phyloP scores from a whole-genome alignment of 2,113 vertebrate genomes.

The Puntigrus tetrazona region DNA sequence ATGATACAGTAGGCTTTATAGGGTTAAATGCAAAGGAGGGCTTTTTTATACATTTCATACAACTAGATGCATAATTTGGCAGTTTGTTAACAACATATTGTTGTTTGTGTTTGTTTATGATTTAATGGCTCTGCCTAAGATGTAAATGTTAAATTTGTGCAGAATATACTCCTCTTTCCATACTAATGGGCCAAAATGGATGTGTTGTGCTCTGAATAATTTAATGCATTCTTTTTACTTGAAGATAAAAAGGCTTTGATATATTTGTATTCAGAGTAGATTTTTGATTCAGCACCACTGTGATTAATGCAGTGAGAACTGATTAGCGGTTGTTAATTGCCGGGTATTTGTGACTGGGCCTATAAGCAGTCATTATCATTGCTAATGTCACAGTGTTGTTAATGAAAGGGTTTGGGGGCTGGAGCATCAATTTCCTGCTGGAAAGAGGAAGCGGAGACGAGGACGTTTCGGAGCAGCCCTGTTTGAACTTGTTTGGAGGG shows the following conservation, averaged over 20 bases:
- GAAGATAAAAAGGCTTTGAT: not conserved
- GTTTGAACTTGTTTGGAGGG: conserved; percentile 22
- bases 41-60: not conserved
- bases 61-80: not conserved
- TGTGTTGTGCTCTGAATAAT: not conserved
- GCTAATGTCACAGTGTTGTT: conserved; percentile 42
- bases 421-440: conserved; percentile 35
- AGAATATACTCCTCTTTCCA: not conserved
- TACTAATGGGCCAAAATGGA: not conserved
- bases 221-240: not conserved
- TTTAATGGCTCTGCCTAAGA: not conserved
- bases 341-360: conserved; percentile 53
- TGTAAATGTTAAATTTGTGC: not conserved
- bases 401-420: conserved; percentile 59
- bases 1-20: not conserved
- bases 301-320: conserved; percentile 36
- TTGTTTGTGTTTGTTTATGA: not conserved
- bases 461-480: conserved; percentile 17
- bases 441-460: conserved; percentile 27
- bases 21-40: not conserved
- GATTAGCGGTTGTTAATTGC: conserved; percentile 59
- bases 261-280: conserved; percentile 9
- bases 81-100: not conserved
- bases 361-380: conserved; percentile 61
- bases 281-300: not conserved